Conservation (phyloP, 2,797 vertebrate species). For the Gymnopithys bicolor region DNA sequence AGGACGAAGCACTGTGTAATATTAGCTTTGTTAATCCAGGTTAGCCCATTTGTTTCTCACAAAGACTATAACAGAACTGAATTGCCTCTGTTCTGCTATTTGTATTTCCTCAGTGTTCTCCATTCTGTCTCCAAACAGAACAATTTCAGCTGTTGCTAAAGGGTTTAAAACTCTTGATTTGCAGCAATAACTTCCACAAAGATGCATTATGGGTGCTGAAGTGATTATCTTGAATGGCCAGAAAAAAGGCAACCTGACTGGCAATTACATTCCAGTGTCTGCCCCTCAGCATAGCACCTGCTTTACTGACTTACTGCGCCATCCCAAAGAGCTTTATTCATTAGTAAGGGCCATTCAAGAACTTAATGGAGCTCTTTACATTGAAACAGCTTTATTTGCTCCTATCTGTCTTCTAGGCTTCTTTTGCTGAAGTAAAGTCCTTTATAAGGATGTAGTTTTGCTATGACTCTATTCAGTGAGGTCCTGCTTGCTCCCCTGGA, state of each 20-base stretch:
- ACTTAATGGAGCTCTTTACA: slow-evolving; percentile 47
- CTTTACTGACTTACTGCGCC: slow-evolving; percentile 29
- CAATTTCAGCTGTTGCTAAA: slow-evolving; percentile 26
- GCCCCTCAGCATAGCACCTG: slow-evolving; percentile 11
- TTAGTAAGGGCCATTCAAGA: slow-evolving; percentile 34
- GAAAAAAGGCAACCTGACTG: not conserved
- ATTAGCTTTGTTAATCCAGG: slow-evolving; percentile 17
- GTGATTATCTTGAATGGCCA: slow-evolving; percentile 2
- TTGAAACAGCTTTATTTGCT: slow-evolving; percentile 25
- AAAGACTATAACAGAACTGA: slow-evolving; percentile 1
- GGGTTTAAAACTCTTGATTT: slow-evolving; percentile 47
- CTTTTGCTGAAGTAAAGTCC: not conserved
- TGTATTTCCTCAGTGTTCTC: slow-evolving; percentile 16
- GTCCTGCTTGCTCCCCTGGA: not conserved
- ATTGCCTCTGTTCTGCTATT: slow-evolving; percentile 8
- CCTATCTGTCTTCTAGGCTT: not conserved
- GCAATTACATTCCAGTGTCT: not conserved
- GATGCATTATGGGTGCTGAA: not conserved
- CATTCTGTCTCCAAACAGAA: not conserved
- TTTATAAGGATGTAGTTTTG: not conserved
- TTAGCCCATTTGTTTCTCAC: slow-evolving; percentile 26
- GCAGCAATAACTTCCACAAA: slow-evolving; percentile 5
- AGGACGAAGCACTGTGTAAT: not conserved
- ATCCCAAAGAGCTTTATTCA: slow-evolving; percentile 30
- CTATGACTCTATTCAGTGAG: not conserved